Base-by-base conservation (phyloP, 2,113 vertebrate genomes). In the Ammodytes marinus region DNA sequence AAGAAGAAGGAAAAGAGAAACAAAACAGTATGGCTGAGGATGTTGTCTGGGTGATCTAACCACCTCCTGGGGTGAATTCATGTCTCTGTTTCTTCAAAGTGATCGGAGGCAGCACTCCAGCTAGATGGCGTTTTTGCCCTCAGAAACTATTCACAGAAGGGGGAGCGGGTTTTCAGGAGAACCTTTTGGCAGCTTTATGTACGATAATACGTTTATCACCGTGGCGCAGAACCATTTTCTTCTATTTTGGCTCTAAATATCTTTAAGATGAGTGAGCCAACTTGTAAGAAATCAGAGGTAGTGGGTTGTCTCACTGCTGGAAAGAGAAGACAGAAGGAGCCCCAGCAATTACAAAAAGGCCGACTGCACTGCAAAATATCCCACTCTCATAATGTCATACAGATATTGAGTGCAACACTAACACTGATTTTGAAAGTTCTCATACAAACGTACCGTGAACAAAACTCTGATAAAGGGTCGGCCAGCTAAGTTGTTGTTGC, bases 61-160 rank as follows among this genome's bases (percentile, higher is more conserved):
- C 75, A 69, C 77, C 88, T 91, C 88, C 84, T 79, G 68, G 69
- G 81, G 83, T 80, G 80, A 77, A 86, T 83, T 89, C 84, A 66
- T 79, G 88, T 90, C 88, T 89, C 73, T 49, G 75, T 80, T 87
- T 80, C 82, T 79, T 88, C 81, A 87, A 81, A 88, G 84, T 77
- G 80, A 79, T 83, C 86, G 69, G 7, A 87, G 86, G 72, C 86
- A 77, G 83, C 75, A 60, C 82, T 83, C 79, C 77, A 75, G 83
- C 86, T 81, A 57, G 60, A 86, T 47, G 74, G 66, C 66, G 68
- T 37, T 39, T 77, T 72, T 86, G 83, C 79, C 79, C 82, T 85
- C 77, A 64, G 75, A 69, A 79, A 89, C 87, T 87, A 88, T 84
- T 88, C 87, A 86, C 85, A 45, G 74, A 4, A 57, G 47, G 14